Percentiles rank a stretch among this genome's conserved stretches.
phyloP scores from a whole-genome alignment of 2,888 invertebrate species.

The Deilephila elpenor region DNA sequence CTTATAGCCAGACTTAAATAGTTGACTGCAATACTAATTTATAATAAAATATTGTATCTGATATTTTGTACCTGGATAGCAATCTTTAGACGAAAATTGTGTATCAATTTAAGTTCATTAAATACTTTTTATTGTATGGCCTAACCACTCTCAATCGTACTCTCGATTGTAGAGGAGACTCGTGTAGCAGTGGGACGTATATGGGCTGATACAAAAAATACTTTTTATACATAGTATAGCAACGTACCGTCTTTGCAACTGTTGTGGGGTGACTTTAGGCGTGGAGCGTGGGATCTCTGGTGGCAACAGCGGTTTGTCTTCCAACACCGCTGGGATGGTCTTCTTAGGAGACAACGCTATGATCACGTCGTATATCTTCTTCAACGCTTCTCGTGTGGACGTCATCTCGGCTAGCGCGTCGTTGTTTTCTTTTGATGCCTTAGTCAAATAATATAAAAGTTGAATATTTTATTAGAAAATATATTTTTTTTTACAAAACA shows the following conservation, averaged over 20 bases:
- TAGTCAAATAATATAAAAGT: slow-evolving; percentile 12
- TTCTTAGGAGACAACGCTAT: slow-evolving; percentile 85
- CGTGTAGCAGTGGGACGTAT: no score
- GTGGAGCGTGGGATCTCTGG: slow-evolving; percentile 66
- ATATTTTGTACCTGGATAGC: no score
- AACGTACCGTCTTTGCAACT: slow-evolving; percentile 77
- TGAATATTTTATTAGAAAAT: neutral
- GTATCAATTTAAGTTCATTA: no score
- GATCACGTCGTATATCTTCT: slow-evolving; percentile 86
- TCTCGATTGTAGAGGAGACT: no score
- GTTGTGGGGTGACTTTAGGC: slow-evolving; percentile 76
- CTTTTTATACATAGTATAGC: neutral
- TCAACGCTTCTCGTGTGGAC: slow-evolving; percentile 85
- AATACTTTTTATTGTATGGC: neutral
- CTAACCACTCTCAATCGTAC: no score
- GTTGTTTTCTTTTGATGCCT: slow-evolving; percentile 82
- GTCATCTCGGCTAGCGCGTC: slow-evolving; percentile 86
- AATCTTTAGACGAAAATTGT: neutral
- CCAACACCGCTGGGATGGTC: slow-evolving; percentile 81
- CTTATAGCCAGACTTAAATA: no score
- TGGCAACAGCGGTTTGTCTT: slow-evolving; percentile 74
- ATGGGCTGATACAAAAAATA: no score
- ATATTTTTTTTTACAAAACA: neutral
- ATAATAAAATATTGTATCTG: no score
- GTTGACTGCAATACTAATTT: no score